Base-by-base conservation (phyloP, 2,888 invertebrate species). In the Ptilodon capucinus region DNA sequence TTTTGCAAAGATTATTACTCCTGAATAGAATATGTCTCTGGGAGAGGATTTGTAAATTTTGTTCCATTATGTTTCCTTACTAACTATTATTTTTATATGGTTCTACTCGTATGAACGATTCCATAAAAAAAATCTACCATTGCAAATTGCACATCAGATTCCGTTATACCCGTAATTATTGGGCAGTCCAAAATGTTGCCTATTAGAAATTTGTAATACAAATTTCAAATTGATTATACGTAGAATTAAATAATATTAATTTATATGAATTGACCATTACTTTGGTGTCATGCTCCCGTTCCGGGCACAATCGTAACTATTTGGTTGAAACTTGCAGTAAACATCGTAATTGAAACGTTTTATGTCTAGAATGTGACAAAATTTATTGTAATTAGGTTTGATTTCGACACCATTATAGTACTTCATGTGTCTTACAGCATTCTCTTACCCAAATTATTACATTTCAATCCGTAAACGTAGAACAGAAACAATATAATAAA, bases 281-380 rank as follows among this genome's bases (percentile, higher is more conserved):
- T 57, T 65, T 42, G 71, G 60, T 19, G 42, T 23, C 14, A 2
- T 28, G 9, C 23, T 36, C 11, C 49, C 34, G 6, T 48, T 54
- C 2, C 44, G 49, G 4, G 53, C 50, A 48, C 86, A 86, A 40
- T 72, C 62, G 28, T 46, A 75, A 3, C 57, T 47, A 51, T 79
- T 74, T 1, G 82, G 71, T 55, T 86, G 85, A 46, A 80, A 68
- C 52, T 79, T 84, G 54, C 85, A 84, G 42, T 53, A 66, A 5
- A 71, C 44, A 4, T 46, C 41, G 43, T 59, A 63, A 18, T 58
- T 54, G 25, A 9, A 5, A 4, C 14, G 1, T 18, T 41, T 54
- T 30, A 13, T 50, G 17, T 23, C 53, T 58, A 32, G 43, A 57
- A 53, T 13, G 18, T 11, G 11, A 44, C 21, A 45, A 19, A 44